Evolutionary conservation across 2,113 vertebrate species (phyloP), one percentile per base, ranked within the genome.

Genomic region (Genyomyrus donnyi): DNA sequence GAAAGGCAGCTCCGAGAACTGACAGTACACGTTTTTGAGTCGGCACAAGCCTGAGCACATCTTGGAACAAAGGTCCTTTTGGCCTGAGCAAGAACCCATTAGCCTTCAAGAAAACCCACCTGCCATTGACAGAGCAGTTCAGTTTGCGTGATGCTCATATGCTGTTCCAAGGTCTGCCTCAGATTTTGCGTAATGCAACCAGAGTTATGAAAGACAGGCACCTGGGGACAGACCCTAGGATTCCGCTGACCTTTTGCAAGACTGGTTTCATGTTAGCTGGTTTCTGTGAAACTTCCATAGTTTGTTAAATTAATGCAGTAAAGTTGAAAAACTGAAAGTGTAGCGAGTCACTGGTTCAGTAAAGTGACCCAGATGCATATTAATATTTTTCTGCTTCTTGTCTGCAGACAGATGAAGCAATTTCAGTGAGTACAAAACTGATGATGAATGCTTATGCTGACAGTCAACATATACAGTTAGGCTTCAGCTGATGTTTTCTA

Each of bases 241-340:
- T 92, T 91, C 90, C 49, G 58, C 2, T 91, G 21, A 85, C 77
- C 89, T 87, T 39, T 90, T 92, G 89, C 92, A 87, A 93, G 91
- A 88, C 86, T 66, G 91, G 95, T 94, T 97, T 96, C 90, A 49
- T 92, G 92, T 93, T 85, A 83, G 90, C 92, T 97, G 96, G 97
- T 98, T 98, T 98, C 97, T 96, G 39, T 97, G 97, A 98, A 97
- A 97, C 97, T 97, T 97, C 95, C 93, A 94, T 88, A 92, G 96
- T 97, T 97, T 96, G 97, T 95, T 97, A 96, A 96, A 15, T 95
- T 94, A 1, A 19, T 90, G 93, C 96, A 96, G 93, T 94, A 95
- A 92, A 52, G 50, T 87, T 39, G 35, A 80, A 80, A 80, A 42
- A 80, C 74, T 42, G 74, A 80, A 80, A 42, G 74, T 80, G 74